phyloP scores from a whole-genome alignment of 1,140 invertebrate genomes.

The Anastrepha ludens region DNA sequence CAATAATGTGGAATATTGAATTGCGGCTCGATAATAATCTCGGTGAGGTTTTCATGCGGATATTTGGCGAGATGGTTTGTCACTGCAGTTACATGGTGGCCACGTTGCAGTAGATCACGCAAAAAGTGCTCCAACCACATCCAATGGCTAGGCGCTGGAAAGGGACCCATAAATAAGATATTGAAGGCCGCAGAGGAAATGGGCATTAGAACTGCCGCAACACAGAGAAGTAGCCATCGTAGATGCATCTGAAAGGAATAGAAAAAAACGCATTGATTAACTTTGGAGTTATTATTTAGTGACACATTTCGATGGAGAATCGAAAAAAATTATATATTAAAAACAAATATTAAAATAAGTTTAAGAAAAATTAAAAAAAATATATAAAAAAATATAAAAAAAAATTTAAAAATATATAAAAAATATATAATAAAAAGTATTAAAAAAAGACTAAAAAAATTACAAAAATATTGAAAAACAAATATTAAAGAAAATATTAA shows the following conservation, averaged over 20 bases:
- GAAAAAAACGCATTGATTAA: not conserved
- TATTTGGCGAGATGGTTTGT: conserved; percentile 75
- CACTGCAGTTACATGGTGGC: conserved; percentile 79
- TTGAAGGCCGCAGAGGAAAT: conserved; percentile 58
- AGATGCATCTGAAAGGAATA: conserved; percentile 64
- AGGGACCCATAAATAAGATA: conserved; percentile 72
- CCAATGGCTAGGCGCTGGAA: conserved; percentile 75
- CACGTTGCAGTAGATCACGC: conserved; percentile 76
- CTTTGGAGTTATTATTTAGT: too few species aligned
- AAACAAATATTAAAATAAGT: not conserved
- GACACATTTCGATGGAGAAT: not conserved
- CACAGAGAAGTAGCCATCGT: conserved; percentile 56
- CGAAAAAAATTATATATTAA: not conserved
- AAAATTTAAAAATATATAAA: not conserved
- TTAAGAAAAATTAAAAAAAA: not conserved
- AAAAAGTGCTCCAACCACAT: conserved; percentile 77
- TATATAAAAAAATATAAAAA: not conserved
- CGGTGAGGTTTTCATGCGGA: conserved; percentile 74
- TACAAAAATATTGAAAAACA: too few species aligned
- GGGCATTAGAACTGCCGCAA: conserved; percentile 59
- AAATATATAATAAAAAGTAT: not conserved
- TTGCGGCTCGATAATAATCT: conserved; percentile 75
- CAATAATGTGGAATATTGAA: conserved; percentile 76
- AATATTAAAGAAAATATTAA: too few species aligned
- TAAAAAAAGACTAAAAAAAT: too few species aligned